Evolutionary conservation across 2,888 invertebrate species (phyloP), one percentile per base, ranked within the genome.

Genomic region (Griposia aprilina): DNA sequence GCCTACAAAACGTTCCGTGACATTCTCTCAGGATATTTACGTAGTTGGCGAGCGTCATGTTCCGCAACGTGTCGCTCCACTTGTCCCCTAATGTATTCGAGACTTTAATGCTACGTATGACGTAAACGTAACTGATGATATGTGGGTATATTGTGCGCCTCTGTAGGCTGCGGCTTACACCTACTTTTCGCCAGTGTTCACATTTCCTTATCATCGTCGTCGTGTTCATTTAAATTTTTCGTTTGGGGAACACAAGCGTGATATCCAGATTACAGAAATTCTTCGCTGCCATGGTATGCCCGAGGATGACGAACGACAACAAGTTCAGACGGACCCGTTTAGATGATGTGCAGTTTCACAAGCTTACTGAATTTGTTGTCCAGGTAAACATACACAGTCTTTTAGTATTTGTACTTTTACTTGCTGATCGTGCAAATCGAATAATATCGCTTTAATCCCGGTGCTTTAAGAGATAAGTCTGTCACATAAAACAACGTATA

Each of bases 211-310:
- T 41, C 41, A 41, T 41, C 41, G 5, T 41, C 41, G 7, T 41
- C 41, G 41, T 41, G 41, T 41, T 41, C 41, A 41, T 41, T 41
- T 41, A 4, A 2, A 41, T 41, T 41, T 41, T 41, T 41, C 41
- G 4, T 41, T 41, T 7, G 41, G 5, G 41, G 41, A 41, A 45
- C 10, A 23, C 1, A 52, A 30, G 10, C 0, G 0, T 62, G n/a
- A 52, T 50, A 4, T 36, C 63, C 87, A 96, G 96, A 1, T 85
- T 93, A 71, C 92, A 96, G 30, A 88, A 92, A 59, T 96, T 96
- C 79, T 96, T 94, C 76, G 96, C 97, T 0, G 95, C 96, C 0
- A 85, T 95, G 41, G 92, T 95, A 0, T 97, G 97, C 74, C 96
- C 96, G 2, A 91, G 94, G 62, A 94, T 96, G 94, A 82, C 85